Evolutionary conservation across 1,140 invertebrate species (phyloP).

Genomic region (Diachasmimorpha longicaudata): DNA sequence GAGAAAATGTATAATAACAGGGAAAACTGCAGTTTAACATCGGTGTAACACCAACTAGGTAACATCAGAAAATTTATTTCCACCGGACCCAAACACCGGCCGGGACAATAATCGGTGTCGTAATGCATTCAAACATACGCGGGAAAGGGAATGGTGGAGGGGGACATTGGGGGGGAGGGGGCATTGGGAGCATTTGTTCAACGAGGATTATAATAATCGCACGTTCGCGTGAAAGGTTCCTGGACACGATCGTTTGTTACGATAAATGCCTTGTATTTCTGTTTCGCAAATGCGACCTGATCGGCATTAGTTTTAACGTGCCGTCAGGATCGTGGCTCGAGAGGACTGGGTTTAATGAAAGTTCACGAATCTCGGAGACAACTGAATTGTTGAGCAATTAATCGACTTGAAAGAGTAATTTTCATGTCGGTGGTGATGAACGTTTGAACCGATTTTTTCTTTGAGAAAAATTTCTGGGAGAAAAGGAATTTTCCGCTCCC

Average conservation of each 20-base stretch:
- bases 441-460: too few relatives aligned
- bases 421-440: too few relatives aligned
- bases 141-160: too few relatives aligned
- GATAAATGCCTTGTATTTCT: constrained; percentile 18
- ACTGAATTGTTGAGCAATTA: background rate
- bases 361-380: background rate
- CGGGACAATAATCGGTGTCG: background rate
- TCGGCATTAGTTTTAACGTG: background rate
- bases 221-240: constrained; percentile 27
- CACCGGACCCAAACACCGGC: background rate
- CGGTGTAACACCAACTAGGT: background rate
- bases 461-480: too few relatives aligned
- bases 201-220: constrained; percentile 24
- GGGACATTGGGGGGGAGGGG: background rate
- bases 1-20: background rate
- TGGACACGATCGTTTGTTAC: constrained; percentile 6
- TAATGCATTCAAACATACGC: background rate
- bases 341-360: background rate
- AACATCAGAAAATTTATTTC: background rate
- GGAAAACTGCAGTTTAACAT: background rate
- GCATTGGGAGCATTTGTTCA: constrained; percentile 19
- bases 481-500: too few relatives aligned
- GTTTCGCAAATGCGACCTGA: constrained; percentile 7
- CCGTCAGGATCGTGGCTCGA: background rate
- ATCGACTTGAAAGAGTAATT: too few relatives aligned